These are phyloP conservation scores for Minunthozetes semirufus DNA, from an alignment of 2,888 invertebrate species.

Conservation along the genomic window DNA sequence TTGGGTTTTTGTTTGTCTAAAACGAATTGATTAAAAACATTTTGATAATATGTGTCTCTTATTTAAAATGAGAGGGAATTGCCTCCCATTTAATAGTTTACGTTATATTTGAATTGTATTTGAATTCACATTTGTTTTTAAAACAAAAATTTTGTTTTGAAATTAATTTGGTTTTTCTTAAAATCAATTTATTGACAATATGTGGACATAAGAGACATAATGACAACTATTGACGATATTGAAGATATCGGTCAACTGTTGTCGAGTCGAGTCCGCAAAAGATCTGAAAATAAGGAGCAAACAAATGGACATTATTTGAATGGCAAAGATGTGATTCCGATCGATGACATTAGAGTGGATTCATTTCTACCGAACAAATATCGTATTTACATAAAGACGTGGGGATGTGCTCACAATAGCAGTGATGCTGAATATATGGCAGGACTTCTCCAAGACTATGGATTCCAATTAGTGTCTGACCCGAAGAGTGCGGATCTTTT, in stretches of 20 bases:
- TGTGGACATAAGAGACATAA: neutral
- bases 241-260: too few species aligned
- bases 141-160: too few species aligned
- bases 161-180: too few species aligned
- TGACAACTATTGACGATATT: slow-evolving; percentile 1
- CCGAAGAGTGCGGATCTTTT: slow-evolving; percentile 79
- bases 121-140: too few species aligned
- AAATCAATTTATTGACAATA: neutral
- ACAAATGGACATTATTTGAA: neutral
- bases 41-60: too few species aligned
- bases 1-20: too few species aligned
- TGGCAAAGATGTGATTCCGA: neutral
- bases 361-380: slow-evolving; percentile 26
- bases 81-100: too few species aligned
- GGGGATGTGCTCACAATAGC: slow-evolving; percentile 97
- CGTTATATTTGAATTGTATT: too few species aligned
- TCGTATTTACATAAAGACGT: slow-evolving; percentile 73
- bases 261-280: slow-evolving; percentile 6
- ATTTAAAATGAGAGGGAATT: too few species aligned
- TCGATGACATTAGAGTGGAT: neutral
- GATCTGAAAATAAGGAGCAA: neutral
- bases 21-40: too few species aligned
- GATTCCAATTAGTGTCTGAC: slow-evolving; percentile 74
- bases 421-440: slow-evolving; percentile 99
- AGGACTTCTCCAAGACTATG: slow-evolving; percentile 78